Conservation (phyloP, 2,113 vertebrate genomes). For the Pachyramphus minor region DNA sequence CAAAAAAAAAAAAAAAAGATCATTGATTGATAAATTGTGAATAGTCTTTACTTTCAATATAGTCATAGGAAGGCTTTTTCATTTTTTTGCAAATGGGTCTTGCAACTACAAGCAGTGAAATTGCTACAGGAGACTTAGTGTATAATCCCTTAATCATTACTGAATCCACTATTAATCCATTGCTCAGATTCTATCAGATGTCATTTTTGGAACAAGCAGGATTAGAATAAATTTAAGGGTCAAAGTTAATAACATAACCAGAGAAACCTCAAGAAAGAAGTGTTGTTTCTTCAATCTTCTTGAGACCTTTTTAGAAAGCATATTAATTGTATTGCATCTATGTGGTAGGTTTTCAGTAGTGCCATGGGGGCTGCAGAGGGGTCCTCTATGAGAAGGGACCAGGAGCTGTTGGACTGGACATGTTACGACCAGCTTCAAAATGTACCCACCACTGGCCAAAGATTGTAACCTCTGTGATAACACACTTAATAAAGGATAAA, state of each 20-base stretch:
- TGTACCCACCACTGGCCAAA: neutral
- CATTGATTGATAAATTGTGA: neutral
- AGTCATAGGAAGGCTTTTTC: neutral
- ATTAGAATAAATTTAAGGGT: neutral
- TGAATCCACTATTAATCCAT: neutral
- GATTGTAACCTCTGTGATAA: neutral
- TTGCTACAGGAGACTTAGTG: neutral
- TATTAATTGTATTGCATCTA: neutral
- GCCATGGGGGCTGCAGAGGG: accelerated
- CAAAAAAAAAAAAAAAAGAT: neutral
- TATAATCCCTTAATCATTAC: neutral
- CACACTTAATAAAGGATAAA: neutral
- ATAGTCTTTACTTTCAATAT: neutral
- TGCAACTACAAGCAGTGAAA: neutral
- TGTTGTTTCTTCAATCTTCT: neutral
- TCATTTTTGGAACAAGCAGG: neutral
- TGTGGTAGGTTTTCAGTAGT: neutral
- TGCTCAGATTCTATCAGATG: neutral
- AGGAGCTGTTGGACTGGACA: neutral
- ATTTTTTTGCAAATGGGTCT: neutral
- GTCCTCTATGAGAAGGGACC: neutral
- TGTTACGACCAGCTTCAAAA: neutral
- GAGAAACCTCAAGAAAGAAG: neutral
- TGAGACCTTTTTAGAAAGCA: neutral
- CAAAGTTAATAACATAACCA: neutral